phyloP scores from a whole-genome alignment of 64 coral and sea anemone genomes.

The Montipora foliosa region DNA sequence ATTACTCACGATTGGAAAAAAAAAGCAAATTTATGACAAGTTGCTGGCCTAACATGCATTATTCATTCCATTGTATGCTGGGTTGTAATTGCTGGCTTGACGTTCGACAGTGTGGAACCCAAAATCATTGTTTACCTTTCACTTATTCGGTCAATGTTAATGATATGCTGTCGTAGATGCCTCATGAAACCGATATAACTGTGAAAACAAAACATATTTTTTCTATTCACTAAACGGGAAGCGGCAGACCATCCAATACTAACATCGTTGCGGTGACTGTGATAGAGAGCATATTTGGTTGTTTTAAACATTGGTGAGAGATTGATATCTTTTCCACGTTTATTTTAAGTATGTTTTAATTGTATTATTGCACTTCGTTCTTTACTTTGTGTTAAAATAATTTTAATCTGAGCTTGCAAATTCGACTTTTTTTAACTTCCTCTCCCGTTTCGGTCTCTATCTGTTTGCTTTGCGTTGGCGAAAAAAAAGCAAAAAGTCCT shows the following conservation, averaged over 20 bases:
- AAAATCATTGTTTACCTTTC: conserved; percentile 21
- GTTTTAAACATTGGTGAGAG: not conserved
- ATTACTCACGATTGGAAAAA: not conserved
- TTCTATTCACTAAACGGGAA: not conserved
- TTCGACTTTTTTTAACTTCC: too few relatives aligned
- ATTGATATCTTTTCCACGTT: too few relatives aligned
- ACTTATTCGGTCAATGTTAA: conserved; percentile 44
- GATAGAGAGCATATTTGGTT: not conserved
- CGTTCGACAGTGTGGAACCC: not conserved
- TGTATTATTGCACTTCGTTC: too few relatives aligned
- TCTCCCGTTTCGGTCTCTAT: too few relatives aligned
- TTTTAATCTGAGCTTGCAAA: too few relatives aligned
- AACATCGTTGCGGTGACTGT: too few relatives aligned
- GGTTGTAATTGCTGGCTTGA: not conserved
- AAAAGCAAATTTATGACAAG: not conserved
- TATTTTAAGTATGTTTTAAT: too few relatives aligned
- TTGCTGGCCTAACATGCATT: not conserved
- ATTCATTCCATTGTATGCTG: not conserved
- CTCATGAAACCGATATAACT: not conserved
- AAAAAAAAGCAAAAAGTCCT: too few relatives aligned
- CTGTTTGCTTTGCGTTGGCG: too few relatives aligned
- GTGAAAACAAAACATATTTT: not conserved
- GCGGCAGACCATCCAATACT: not conserved
- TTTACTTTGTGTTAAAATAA: too few relatives aligned
- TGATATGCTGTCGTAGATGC: conserved; percentile 16